Evolutionary conservation across 2,888 invertebrate species (phyloP), one percentile per base, ranked within the genome.

Genomic region (Drosophila monieri): DNA sequence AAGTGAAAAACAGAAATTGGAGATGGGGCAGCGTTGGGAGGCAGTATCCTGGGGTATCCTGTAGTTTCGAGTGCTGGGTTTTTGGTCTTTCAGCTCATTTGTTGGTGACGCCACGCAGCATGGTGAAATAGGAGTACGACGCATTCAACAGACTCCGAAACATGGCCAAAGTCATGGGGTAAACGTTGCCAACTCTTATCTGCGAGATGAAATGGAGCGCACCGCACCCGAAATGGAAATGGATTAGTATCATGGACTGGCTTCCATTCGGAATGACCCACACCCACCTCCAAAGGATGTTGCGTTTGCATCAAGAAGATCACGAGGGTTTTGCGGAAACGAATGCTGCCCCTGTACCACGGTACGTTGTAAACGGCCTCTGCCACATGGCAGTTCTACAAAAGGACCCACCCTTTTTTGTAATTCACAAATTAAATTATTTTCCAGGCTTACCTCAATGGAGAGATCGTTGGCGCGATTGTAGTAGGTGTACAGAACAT

Each of bases 71-170:
- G 54, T 15, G 23, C 55, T 6, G 55, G 27, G 2, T 14, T 84
- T 78, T 57, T 69, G 77, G 61, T 46, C 78, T 74, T 76, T 78
- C 87, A 74, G 78, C 87, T 88, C 86, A 88, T 88, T 87, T 83
- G 77, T 73, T 79, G 84, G 88, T 78, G 57, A 90, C 77, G 75
- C 89, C 84, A 85, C 77, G 70, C 71, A 91, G 61, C 71, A 91
- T 76, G 41, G 90, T 90, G 65, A 90, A 91, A 68, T 90, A 91
- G 32, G 89, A 87, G 72, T 90, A 91, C 52, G 90, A 89, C 47
- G 86, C 81, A 81, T 91, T 91, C 64, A 91, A 43, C 47, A 91
- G 76, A 41, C 90, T 88, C 75, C 91, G 90, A 71, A 84, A 88
- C 74, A 77, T 88, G 74, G 73, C 78, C 84, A 85, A 75, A 78